Conservation (phyloP, 2,888 invertebrate genomes). For the Dicyrtomina minuta region DNA sequence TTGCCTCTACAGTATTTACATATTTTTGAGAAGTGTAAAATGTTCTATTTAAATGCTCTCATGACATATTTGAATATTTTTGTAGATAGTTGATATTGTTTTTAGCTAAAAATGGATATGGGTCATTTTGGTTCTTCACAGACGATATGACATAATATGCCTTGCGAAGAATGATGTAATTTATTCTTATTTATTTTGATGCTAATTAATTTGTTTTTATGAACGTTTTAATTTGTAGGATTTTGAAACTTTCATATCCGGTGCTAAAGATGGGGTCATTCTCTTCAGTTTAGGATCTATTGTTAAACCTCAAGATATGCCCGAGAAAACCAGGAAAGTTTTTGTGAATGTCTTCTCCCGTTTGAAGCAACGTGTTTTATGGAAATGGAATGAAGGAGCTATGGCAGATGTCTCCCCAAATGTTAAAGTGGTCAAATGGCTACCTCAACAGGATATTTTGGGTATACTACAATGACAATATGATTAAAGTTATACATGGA, state of each 20-base stretch:
- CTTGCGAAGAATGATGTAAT: no score
- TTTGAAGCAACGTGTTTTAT: slow-evolving; percentile 11
- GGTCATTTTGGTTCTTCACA: no score
- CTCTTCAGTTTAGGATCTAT: slow-evolving; percentile 24
- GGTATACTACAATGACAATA: no score
- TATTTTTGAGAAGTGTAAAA: no score
- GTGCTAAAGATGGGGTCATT: slow-evolving; percentile 8
- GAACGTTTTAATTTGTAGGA: not conserved
- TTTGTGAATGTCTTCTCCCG: slow-evolving; percentile 22
- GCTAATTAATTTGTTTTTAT: not conserved
- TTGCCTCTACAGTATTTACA: no score
- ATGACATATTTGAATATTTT: no score
- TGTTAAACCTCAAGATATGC: slow-evolving; percentile 1
- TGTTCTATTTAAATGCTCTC: no score
- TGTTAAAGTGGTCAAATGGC: slow-evolving; percentile 8
- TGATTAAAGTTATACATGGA: no score
- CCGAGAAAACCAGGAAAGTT: slow-evolving; percentile 5
- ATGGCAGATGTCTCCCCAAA: slow-evolving; percentile 17
- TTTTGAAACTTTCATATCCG: slow-evolving; percentile 5
- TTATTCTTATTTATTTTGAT: no score
- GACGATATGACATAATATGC: no score
- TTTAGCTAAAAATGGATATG: no score
- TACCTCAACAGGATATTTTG: slow-evolving; percentile 24
- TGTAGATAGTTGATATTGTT: no score
- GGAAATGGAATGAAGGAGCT: slow-evolving; percentile 15